A percentile compares a stretch with the other conserved stretches of the same genome.
Evolutionary conservation across 2,113 vertebrate genomes (phyloP).

Genomic region (Brachyhypopomus gauderio): DNA sequence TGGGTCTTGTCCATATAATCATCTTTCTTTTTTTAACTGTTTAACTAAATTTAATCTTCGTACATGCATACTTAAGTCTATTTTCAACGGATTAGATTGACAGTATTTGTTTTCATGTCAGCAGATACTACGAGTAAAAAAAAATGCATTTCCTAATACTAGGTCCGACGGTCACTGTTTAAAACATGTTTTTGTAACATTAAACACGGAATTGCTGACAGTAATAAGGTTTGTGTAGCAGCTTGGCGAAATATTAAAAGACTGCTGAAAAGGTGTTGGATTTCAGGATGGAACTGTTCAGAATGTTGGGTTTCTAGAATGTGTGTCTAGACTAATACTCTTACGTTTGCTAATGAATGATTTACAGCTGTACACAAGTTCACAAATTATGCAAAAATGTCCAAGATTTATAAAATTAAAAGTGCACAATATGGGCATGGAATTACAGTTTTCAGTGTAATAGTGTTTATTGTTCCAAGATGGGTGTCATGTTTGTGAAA

Average conservation of each 20-base stretch:
- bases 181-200: not conserved
- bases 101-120: not conserved
- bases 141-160: not conserved
- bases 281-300: not conserved
- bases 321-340: no score
- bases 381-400: not conserved
- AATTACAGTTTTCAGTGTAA: no score
- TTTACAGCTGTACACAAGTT: not conserved
- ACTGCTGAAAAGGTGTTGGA: not conserved
- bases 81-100: not conserved
- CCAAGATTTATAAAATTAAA: not conserved
- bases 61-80: not conserved
- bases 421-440: no score
- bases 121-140: no score
- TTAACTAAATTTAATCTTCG: no score
- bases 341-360: not conserved
- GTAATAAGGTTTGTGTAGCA: not conserved
- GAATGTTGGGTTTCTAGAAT: no score
- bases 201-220: not conserved
- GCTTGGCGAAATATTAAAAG: not conserved
- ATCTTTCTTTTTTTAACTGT: no score
- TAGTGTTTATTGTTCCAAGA: no score
- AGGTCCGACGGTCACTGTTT: not conserved
- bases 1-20: no score
- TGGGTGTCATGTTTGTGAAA: no score